These are phyloP conservation scores for Aldabrachelys gigantea DNA, from an alignment of 2,113 vertebrate genomes.

Conservation along the genomic window DNA sequence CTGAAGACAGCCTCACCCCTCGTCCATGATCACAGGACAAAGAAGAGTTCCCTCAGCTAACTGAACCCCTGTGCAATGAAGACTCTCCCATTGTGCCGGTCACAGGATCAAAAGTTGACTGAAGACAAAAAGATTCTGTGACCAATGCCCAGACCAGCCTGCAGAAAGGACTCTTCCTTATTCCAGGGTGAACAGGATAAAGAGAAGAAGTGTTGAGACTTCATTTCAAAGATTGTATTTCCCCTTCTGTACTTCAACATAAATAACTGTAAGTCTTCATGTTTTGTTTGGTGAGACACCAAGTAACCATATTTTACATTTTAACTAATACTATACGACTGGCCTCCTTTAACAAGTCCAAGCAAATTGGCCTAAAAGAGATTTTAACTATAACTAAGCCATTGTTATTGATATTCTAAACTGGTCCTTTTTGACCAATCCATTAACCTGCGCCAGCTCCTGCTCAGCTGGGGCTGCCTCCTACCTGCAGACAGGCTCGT, in stretches of 20 bases:
- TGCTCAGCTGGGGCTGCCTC: too few relatives aligned
- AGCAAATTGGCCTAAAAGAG: too few relatives aligned
- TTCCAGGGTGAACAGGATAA: background rate
- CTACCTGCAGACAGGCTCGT: too few relatives aligned
- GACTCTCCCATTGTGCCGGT: background rate
- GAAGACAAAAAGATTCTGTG: background rate
- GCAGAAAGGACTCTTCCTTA: background rate
- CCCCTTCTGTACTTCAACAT: background rate
- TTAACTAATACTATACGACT: background rate
- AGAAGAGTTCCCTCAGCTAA: background rate
- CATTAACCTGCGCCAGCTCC: too few relatives aligned
- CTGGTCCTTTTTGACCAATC: too few relatives aligned
- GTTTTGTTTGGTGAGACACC: background rate
- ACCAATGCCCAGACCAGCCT: background rate
- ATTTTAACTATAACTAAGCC: too few relatives aligned
- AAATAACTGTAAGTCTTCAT: background rate
- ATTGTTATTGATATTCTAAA: too few relatives aligned
- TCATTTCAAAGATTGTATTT: background rate
- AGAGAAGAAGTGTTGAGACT: background rate
- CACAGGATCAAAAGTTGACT: background rate
- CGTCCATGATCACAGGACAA: background rate
- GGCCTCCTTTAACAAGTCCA: too few relatives aligned
- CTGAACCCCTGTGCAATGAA: background rate
- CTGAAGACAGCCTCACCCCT: background rate
- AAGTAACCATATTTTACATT: background rate